phyloP scores from a whole-genome alignment of 2,797 vertebrate genomes.

The Enteromius mattozi region DNA sequence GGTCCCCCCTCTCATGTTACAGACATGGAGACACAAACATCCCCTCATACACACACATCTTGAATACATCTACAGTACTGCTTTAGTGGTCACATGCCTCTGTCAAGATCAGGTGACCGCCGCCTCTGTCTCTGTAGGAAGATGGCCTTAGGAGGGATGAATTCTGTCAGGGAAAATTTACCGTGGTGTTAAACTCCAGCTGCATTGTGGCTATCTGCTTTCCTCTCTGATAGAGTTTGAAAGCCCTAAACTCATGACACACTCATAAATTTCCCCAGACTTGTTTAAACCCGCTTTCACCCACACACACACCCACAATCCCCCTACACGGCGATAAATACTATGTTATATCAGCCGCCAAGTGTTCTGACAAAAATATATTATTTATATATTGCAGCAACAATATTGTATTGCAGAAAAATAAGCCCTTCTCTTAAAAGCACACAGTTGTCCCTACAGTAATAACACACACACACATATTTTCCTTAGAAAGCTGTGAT shows the following conservation, averaged over 20 bases:
- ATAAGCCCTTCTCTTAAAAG: constrained; percentile 18
- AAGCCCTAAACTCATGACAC: constrained; percentile 56
- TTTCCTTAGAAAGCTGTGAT: constrained; percentile 25
- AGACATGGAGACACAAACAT: constrained; percentile 47
- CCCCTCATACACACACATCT: constrained; percentile 52
- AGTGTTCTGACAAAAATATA: constrained; percentile 36
- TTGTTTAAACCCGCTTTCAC: constrained; percentile 56
- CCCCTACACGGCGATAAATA: constrained; percentile 30
- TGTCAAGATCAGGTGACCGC: constrained; percentile 18
- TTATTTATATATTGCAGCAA: constrained; percentile 27
- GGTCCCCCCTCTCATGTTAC: constrained; percentile 42
- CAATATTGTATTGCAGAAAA: constrained; percentile 27
- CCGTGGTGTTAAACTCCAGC: constrained; percentile 61
- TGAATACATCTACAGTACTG: constrained; percentile 58
- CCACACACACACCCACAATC: constrained; percentile 39
- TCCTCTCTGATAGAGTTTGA: constrained; percentile 64
- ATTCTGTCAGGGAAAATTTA: constrained; percentile 65
- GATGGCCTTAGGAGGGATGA: constrained; percentile 43
- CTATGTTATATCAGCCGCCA: constrained; percentile 15
- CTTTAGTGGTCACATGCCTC: constrained; percentile 44
- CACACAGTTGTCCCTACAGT: constrained; percentile 3
- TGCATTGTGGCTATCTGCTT: constrained; percentile 58
- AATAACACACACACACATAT: constrained; percentile 10
- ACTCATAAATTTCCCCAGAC: constrained; percentile 56
- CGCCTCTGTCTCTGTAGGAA: constrained; percentile 8